Evolutionary conservation across 1,140 invertebrate species (phyloP).

Genomic region (Orussus abietinus): DNA sequence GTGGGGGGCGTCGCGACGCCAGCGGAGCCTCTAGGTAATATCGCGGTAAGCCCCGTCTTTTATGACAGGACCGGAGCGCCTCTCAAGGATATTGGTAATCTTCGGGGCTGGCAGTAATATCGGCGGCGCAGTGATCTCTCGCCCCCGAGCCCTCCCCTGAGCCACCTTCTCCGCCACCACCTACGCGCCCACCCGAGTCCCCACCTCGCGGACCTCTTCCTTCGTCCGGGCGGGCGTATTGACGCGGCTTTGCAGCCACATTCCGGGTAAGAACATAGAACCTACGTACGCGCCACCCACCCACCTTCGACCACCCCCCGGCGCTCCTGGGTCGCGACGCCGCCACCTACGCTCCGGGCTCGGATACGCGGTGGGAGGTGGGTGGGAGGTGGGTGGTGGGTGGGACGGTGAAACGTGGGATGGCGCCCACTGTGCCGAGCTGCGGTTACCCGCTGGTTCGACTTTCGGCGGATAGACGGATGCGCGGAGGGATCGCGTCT

Average conservation of each 20-base stretch:
- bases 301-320: neutral
- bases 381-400: no score
- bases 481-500: no score
- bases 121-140: slow-evolving; percentile 49
- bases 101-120: slow-evolving; percentile 51
- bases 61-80: slow-evolving; percentile 49
- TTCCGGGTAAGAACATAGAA: slow-evolving; percentile 34
- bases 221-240: slow-evolving; percentile 33
- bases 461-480: no score
- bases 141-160: slow-evolving; percentile 31
- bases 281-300: slow-evolving; percentile 20
- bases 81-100: slow-evolving; percentile 55
- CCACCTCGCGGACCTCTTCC: slow-evolving; percentile 7
- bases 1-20: slow-evolving; percentile 12
- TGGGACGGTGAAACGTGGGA: no score
- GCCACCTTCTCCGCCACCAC: slow-evolving; percentile 7
- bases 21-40: slow-evolving; percentile 38
- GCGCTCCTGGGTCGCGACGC: neutral
- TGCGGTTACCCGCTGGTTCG: no score
- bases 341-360: no score
- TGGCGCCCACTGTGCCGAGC: no score
- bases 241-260: slow-evolving; percentile 39
- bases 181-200: neutral
- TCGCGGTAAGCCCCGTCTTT: slow-evolving; percentile 52
- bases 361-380: slow-evolving; percentile 3